Base-by-base conservation (phyloP, 2,888 invertebrate genomes). In the Mantis religiosa region DNA sequence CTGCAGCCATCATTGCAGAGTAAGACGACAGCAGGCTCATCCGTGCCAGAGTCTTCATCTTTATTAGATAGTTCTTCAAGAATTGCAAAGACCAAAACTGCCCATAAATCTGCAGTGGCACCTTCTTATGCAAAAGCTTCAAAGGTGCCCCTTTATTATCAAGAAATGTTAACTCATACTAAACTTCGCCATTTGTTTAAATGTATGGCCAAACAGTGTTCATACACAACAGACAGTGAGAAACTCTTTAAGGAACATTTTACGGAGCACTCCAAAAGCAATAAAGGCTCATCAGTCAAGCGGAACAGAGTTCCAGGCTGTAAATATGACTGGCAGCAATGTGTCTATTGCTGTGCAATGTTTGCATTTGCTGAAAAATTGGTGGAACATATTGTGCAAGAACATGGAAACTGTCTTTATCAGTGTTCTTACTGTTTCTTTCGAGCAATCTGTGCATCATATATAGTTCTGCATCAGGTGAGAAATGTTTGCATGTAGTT, bases 401-500 rank as follows among this genome's bases (percentile, higher is more conserved):
- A 93, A 81, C 97, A 97, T 91, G 94, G 94, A 0, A 93, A 94
- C 88, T 96, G 96, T 91, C 93, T 94, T 47, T 96, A 93, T 91
- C 95, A 95, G 54, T 97, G 97, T 91, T 93, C 93, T 6, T 94
- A 94, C 90, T 97, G 97, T 91, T 95, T 96, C 91, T 97, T 96
- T 92, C 93, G 97, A 87, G 95, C 95, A 0, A 93, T 94, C 0
- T 93, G 94, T 0, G 94, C 94, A 86, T 95, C 95, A 88, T 94
- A 96, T 86, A 95, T 96, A 0, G 93, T 94, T 28, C 93, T 95
- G 8, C 97, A 97, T 92, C 94, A 95, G 92, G 93, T 93, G 91
- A 90, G 91, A 91, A 28, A 28, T 9, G 28, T 15, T 15, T 28
- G 25, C 28, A 54, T 54, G 28, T 87, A 47, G 15, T 47, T 47